Evolutionary conservation across 37 sponge, comb jelly and placozoan genomes (phyloP).

Genomic region (Crambe crambe): DNA sequence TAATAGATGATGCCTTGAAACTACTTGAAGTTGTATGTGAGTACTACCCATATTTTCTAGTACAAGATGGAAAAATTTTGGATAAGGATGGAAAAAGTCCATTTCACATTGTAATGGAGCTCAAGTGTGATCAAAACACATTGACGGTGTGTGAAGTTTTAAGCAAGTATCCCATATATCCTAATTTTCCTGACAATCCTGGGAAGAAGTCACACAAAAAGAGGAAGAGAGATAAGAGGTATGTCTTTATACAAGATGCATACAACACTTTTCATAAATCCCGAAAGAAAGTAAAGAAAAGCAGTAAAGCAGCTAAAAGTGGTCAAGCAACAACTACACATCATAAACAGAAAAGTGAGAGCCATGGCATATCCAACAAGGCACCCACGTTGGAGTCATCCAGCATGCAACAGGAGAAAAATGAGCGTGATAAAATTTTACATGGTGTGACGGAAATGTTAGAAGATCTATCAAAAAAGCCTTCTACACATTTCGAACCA

Average conservation of each 20-base stretch:
- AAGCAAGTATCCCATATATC: neutral
- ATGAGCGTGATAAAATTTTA: no score
- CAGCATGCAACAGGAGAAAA: no score
- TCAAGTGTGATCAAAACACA: neutral
- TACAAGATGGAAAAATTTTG: neutral
- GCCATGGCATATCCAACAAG: no score
- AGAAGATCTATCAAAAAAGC: neutral
- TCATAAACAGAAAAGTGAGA: no score
- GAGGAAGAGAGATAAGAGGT: neutral
- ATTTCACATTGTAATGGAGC: neutral
- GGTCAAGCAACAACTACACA: no score
- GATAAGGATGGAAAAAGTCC: neutral
- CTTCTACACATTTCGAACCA: neutral
- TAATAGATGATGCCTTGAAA: neutral
- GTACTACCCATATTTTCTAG: neutral
- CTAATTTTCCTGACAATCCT: neutral
- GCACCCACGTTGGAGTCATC: no score
- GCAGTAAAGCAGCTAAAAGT: neutral
- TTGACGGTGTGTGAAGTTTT: neutral
- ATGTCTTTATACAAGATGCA: neutral
- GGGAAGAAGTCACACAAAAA: no score
- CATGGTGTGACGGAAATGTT: no score
- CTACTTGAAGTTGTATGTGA: neutral
- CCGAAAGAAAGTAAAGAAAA: neutral
- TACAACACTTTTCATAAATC: neutral